These are phyloP conservation scores for Macropodus opercularis DNA, from an alignment of 2,797 vertebrate genomes.

Conservation along the genomic window DNA sequence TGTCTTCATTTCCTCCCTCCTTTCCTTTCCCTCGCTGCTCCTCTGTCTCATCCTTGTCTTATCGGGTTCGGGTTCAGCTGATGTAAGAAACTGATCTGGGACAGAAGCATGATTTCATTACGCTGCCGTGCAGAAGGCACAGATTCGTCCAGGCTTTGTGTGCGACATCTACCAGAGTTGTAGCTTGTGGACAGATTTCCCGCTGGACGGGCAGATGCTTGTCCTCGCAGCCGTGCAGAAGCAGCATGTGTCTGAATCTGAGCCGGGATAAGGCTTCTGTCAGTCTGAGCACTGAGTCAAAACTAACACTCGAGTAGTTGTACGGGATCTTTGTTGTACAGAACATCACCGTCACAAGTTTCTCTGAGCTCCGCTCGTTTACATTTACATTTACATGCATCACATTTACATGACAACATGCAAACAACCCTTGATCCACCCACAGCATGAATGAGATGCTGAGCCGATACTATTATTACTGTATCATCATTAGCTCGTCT, in stretches of 20 bases:
- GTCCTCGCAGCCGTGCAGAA: conserved; percentile 19
- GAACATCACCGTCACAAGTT: conserved; percentile 13
- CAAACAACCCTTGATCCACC: conserved; percentile 2
- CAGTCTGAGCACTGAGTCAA: conserved; percentile 41
- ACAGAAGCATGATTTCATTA: conserved; percentile 65
- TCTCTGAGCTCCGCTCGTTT: not conserved
- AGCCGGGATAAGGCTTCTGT: conserved; percentile 57
- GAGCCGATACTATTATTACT: conserved; percentile 32
- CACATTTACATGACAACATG: not conserved
- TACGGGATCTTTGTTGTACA: too few relatives aligned
- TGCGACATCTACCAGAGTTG: conserved; percentile 36
- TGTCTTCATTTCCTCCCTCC: not conserved
- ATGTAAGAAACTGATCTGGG: conserved; percentile 32
- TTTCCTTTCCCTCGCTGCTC: not conserved
- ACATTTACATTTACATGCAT: too few relatives aligned
- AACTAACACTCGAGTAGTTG: too few relatives aligned
- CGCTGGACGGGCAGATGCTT: conserved; percentile 57
- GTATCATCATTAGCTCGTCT: conserved; percentile 28
- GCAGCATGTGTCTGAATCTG: conserved; percentile 52
- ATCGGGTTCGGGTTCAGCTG: conserved; percentile 2
- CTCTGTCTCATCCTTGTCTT: conserved; percentile 9
- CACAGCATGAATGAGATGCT: not conserved
- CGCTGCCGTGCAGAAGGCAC: conserved; percentile 50
- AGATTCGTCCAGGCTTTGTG: conserved; percentile 64
- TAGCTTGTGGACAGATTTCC: conserved; percentile 56